Evolutionary conservation across 2,113 vertebrate genomes (phyloP).

Genomic region (Paracanthobrama guichenoti): DNA sequence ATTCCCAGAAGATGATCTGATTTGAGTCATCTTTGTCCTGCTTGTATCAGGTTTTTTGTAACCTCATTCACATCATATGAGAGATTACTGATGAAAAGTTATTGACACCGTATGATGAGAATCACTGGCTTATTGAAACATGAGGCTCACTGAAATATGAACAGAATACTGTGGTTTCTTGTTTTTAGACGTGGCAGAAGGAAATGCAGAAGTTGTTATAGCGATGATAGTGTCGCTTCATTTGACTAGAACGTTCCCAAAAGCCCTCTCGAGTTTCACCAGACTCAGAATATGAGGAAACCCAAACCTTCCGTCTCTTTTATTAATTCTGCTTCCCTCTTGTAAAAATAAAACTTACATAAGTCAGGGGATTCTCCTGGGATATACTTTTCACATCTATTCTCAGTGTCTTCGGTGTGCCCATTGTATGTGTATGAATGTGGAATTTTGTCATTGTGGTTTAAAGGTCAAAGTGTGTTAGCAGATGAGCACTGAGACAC

Average conservation of each 20-base stretch:
- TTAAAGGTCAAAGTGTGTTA: neutral
- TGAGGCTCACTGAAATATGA: neutral
- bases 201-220: slow-evolving; percentile 15
- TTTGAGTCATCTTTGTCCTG: neutral
- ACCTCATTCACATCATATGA: neutral
- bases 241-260: neutral
- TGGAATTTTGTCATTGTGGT: neutral
- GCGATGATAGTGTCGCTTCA: neutral
- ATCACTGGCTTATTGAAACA: neutral
- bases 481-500: neutral
- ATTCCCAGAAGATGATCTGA: neutral
- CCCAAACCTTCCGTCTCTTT: too few relatives aligned
- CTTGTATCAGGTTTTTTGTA: too few relatives aligned
- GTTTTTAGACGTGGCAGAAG: neutral
- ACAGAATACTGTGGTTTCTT: neutral
- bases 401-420: neutral
- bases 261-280: neutral
- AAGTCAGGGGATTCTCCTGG: neutral
- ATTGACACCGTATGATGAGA: neutral
- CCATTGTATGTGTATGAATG: neutral
- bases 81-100: neutral
- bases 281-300: neutral
- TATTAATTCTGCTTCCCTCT: neutral
- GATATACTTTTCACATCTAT: neutral
- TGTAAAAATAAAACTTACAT: neutral